A percentile compares a stretch with the other conserved stretches of the same genome.
Conservation (phyloP, 2,797 vertebrate genomes). For the Chelonia mydas region DNA sequence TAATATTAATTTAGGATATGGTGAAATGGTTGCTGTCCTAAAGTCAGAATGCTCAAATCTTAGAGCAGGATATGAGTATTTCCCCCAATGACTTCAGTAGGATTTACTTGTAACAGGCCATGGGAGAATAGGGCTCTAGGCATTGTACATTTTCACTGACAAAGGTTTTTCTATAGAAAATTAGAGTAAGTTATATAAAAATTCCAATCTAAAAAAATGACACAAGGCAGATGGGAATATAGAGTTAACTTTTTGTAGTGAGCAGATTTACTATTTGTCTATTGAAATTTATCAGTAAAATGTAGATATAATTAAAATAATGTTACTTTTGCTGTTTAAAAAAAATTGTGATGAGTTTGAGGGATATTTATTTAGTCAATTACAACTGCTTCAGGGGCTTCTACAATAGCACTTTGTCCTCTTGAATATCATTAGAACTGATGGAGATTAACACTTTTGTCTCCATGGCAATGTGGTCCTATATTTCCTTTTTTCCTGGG, state of each 20-base stretch:
- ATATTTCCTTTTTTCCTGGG: neutral
- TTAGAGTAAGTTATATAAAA: neutral
- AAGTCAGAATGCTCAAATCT: neutral
- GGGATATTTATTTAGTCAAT: neutral
- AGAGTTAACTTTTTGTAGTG: neutral
- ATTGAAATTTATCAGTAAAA: neutral
- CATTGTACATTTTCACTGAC: neutral
- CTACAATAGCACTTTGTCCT: neutral
- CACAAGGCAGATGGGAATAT: neutral
- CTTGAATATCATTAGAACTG: neutral
- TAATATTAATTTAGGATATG: neutral
- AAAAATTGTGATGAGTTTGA: too few relatives aligned
- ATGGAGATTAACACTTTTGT: neutral
- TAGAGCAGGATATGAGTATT: neutral
- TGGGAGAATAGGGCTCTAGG: neutral
- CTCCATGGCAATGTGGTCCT: constrained; percentile 23
- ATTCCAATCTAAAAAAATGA: neutral
- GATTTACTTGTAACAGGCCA: neutral
- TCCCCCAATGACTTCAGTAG: neutral
- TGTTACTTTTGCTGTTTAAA: neutral
- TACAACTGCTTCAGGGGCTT: neutral
- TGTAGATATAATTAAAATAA: neutral
- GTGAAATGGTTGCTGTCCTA: neutral
- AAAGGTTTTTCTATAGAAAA: neutral
- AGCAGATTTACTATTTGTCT: neutral